Evolutionary conservation across 1,140 invertebrate genomes (phyloP).

Genomic region (Cardiocondyla obscurior): DNA sequence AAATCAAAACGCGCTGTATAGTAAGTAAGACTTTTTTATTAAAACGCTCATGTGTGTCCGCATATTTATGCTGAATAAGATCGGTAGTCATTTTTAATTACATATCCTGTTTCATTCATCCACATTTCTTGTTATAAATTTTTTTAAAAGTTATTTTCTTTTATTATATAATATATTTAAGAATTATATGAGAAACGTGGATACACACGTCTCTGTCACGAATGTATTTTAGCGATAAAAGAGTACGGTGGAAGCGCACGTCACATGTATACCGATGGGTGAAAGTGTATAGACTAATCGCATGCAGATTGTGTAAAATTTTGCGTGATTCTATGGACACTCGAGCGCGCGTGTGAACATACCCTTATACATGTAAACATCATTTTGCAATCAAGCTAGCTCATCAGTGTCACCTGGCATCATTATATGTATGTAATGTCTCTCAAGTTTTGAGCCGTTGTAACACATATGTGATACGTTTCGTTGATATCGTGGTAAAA

Average conservation of each 20-base stretch:
- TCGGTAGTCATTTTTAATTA: slow-evolving; percentile 28
- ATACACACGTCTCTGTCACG: background rate
- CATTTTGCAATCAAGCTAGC: slow-evolving; percentile 71
- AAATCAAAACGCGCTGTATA: slow-evolving; percentile 50
- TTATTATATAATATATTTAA: slow-evolving; percentile 26
- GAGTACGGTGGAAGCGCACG: background rate
- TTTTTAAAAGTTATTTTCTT: slow-evolving; percentile 11
- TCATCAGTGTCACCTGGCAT: slow-evolving; percentile 69
- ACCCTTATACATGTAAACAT: slow-evolving; percentile 71
- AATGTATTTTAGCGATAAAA: slow-evolving; percentile 32
- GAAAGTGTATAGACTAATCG: slow-evolving; percentile 3
- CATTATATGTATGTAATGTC: slow-evolving; percentile 50
- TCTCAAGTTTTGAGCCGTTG: slow-evolving; percentile 47
- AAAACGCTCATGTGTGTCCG: slow-evolving; percentile 35
- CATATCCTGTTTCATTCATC: slow-evolving; percentile 14
- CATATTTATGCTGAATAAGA: background rate
- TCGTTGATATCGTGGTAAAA: slow-evolving; percentile 42
- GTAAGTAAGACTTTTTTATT: slow-evolving; percentile 48
- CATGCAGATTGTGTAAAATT: background rate
- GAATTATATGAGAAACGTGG: background rate
- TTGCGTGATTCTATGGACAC: slow-evolving; percentile 16
- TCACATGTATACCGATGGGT: background rate
- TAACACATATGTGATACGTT: slow-evolving; percentile 51
- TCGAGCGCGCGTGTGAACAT: slow-evolving; percentile 74
- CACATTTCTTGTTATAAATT: slow-evolving; percentile 24